Base-by-base conservation (phyloP, 1,140 invertebrate species). In the Ylistrum balloti region DNA sequence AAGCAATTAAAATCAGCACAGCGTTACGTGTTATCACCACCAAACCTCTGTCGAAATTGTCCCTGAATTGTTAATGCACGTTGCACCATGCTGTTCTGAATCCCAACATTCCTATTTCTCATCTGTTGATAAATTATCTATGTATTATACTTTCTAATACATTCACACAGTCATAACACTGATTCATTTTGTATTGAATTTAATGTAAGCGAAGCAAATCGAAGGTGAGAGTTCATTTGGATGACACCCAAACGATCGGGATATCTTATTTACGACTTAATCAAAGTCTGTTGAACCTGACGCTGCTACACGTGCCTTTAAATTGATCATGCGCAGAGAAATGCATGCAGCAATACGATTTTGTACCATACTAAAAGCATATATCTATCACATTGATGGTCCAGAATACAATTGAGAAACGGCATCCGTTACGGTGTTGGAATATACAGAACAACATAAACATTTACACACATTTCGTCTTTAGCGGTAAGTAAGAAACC, bases 291-390 rank as follows among this genome's bases (percentile, higher is more conserved):
- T 74, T 74, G 56, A 74, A 74, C n/a, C 2, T 28, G 3, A 74
- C 56, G 56, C 22, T 74, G 22, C 56, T 74, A 74, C 56, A 74
- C 56, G 56, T 74, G 56, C 56, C 56, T 74, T 22, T 17, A 74
- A 74, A 74, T 74, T 74, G 56, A 74, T 74, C 56, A 74, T 74
- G 56, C 56, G 56, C 56, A 74, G n/a, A 74, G n/a, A n/a, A 74
- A 74, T 74, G 56, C 56, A 74, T 74, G n/a, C 56, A 74, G 56
- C 56, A 74, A 74, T 74, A n/a, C n/a, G n/a, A n/a, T n/a, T n/a
- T n/a, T n/a, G n/a, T n/a, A 28, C 56, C 22, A 74, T 22, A 74
- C n/a, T 13, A 38, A 13, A 7, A 22, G 56, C 17, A 74, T n/a
- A 28, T 28, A 74, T 74, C n/a, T 74, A 74, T 28, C 22, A 28